These are phyloP conservation scores for Tolypeutes matacus DNA, from an alignment of 2,797 vertebrate genomes.

Conservation along the genomic window DNA sequence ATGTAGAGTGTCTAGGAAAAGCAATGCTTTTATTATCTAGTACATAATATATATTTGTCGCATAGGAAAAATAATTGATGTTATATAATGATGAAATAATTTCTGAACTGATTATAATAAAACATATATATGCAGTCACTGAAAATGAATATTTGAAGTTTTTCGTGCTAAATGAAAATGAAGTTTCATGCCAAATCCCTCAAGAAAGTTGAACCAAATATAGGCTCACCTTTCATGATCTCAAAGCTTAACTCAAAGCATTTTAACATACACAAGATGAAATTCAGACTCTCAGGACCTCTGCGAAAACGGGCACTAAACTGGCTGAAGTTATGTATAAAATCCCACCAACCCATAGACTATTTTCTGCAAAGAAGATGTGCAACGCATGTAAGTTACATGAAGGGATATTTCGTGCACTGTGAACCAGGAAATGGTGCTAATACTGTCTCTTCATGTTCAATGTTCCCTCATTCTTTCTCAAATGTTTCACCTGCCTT, in stretches of 20 bases:
- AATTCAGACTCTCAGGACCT: neutral
- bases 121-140: neutral
- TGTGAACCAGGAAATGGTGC: accelerated
- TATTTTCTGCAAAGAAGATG: neutral
- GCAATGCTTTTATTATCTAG: neutral
- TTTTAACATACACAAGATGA: neutral
- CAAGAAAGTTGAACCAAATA: neutral
- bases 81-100: neutral
- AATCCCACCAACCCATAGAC: too few species aligned
- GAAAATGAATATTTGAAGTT: neutral
- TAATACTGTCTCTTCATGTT: accelerated
- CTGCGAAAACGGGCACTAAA: neutral
- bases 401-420: accelerated
- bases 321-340: neutral
- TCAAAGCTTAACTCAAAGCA: neutral
- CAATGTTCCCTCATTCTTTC: accelerated
- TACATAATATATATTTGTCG: neutral
- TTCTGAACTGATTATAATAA: neutral
- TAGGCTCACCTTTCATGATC: neutral
- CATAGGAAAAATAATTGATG: neutral
- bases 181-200: neutral
- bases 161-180: neutral
- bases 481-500: accelerated
- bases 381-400: neutral
- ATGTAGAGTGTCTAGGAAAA: neutral